Base-by-base conservation (phyloP, 2,797 vertebrate species). In the Xyrichtys novacula region DNA sequence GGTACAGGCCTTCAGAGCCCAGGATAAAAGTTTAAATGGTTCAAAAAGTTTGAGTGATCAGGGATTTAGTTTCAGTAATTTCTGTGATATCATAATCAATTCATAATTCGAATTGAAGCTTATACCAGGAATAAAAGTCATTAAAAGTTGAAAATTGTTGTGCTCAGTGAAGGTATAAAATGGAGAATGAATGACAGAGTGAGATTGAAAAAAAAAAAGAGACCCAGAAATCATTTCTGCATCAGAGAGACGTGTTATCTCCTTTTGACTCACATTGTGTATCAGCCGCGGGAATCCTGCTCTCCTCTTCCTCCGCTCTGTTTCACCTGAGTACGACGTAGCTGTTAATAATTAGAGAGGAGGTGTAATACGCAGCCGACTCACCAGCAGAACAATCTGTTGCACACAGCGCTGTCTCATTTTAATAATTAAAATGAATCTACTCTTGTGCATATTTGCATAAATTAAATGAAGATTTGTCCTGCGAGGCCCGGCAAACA, bases 351-450 rank as follows among this genome's bases (percentile, higher is more conserved):
- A 89, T 85, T 82, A 83, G 70, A 75, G 25, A 72, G 64, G 48
- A 63, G 53, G 57, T 76, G 70, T 78, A 65, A 73, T 74, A 81
- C 39, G 14, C 60, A 0, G n/a, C 64, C 5, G 53, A 73, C 62
- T 71, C 76, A 78, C 73, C 71, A 52, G 63, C 74, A 53, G 57
- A 71, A 71, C 87, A 85, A 83, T 85, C 78, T 86, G 89, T 80
- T 85, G 83, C 78, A 44, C 56, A 48, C 80, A 59, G 69, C 55
- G 76, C 74, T 38, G 65, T 78, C 72, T 83, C 65, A 23, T 78
- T 81, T 89, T 54, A 81, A 85, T 89, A 78, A 88, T 90, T 85
- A 67, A 85, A 85, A 87, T 67, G 34, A 80, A 83, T 86, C 55
- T 61, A 74, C 55, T 59, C 42, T 49, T 20, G 56, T 84, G 71